Evolutionary conservation across 1,140 invertebrate genomes (phyloP), one percentile per base, ranked within the genome.

Genomic region (Diachasma alloeum): DNA sequence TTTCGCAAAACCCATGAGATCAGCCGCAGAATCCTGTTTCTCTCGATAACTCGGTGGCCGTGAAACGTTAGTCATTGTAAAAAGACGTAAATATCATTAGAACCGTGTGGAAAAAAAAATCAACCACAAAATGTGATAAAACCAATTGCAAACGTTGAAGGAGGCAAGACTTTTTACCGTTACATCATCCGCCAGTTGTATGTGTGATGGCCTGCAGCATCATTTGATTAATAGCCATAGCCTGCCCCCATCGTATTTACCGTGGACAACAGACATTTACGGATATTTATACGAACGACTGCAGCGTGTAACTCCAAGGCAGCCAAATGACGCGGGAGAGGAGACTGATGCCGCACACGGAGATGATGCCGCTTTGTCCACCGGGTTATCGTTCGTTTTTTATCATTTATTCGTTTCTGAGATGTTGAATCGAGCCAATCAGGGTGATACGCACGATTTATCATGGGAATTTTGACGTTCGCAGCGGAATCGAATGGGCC

Each of bases 181-280:
- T 89, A 88, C 80, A 73, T 77, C 53, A 22, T 19, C 3, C 19
- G 17, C 15, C 22, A 63, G 24, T 26, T 31, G 24, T 81, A 78
- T 72, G 74, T 46, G 22, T 56, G 48, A 79, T 77, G 79, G 81
- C 81, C 81, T 82, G 81, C 80, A 82, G 81, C 81, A 79, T 84
- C 83, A 82, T 85, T 87, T 89, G 88, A 88, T 88, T 89, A 89
- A 89, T 88, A 87, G 82, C 81, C 79, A 70, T 70, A 78, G 76
- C 79, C 78, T 53, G 48, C 48, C 48, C 48, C 48, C 74, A 78
- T 67, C 42, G 17, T 78, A 63, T 83, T 77, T 80, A 73, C 78
- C 71, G 59, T 76, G 78, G 74, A 81, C 82, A 81, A 84, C 82
- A 81, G 81, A 87, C 81, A 86, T 87, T 85, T 82, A 83, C 82